A percentile compares a stretch with the other conserved stretches of the same genome.
Evolutionary conservation across 2,113 vertebrate species (phyloP).

Genomic region (Tretioscincus oriximinensis): DNA sequence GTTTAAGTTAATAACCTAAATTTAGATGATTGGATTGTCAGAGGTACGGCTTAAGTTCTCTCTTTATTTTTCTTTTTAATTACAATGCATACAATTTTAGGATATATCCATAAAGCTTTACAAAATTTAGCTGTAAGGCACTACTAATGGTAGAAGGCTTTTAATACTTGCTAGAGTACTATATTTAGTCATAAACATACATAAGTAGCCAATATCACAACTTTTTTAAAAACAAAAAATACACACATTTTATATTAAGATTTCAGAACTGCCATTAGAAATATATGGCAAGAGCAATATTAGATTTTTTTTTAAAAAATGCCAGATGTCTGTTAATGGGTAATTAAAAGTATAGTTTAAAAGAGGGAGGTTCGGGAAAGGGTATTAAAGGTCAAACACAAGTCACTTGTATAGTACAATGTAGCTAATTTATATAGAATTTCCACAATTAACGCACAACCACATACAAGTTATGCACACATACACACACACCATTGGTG

Average conservation of each 20-base stretch:
- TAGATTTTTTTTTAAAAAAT: conserved; percentile 54
- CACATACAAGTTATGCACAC: conserved; percentile 19
- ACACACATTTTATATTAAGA: conserved; percentile 77
- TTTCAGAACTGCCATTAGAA: conserved; percentile 71
- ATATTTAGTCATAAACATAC: conserved; percentile 83
- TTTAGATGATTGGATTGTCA: conserved; percentile 72
- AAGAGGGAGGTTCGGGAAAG: conserved; percentile 59
- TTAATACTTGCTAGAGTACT: conserved; percentile 90
- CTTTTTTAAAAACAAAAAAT: conserved; percentile 75
- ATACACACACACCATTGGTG: conserved; percentile 28
- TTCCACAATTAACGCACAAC: conserved; percentile 63
- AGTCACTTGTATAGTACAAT: conserved; percentile 71
- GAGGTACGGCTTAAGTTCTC: conserved; percentile 74
- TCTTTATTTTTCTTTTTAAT: conserved; percentile 71
- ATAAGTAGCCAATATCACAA: conserved; percentile 87
- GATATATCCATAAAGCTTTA: conserved; percentile 81
- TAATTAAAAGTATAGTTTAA: conserved; percentile 68
- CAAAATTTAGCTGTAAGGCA: conserved; percentile 82
- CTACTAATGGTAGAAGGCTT: conserved; percentile 87
- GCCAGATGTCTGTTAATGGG: conserved; percentile 57
- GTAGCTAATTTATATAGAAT: conserved; percentile 77
- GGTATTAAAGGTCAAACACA: conserved; percentile 66
- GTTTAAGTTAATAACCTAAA: conserved; percentile 71
- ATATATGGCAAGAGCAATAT: conserved; percentile 71
- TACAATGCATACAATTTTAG: conserved; percentile 72